A percentile compares a stretch with the other conserved stretches of the same genome.
phyloP scores from a whole-genome alignment of 2,797 vertebrate genomes.

The Limnodromus scolopaceus region DNA sequence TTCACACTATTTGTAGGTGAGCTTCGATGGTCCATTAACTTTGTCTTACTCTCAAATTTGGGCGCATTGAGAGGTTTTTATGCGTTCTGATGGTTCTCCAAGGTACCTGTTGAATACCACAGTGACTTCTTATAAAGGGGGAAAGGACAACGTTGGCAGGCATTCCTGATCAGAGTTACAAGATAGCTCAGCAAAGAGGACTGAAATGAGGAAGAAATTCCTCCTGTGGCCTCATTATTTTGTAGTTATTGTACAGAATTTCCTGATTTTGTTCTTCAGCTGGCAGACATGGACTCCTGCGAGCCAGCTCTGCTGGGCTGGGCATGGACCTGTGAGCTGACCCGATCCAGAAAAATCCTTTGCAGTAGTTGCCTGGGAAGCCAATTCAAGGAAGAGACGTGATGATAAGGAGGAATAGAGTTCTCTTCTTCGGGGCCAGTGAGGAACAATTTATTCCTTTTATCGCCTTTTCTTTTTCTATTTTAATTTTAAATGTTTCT shows the following conservation, averaged over 20 bases:
- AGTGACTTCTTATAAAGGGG: neutral
- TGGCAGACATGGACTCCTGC: neutral
- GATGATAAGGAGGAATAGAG: neutral
- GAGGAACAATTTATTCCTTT: slow-evolving; percentile 71
- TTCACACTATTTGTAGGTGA: rapidly evolving
- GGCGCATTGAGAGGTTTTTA: neutral
- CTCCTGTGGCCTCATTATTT: neutral
- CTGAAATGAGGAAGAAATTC: neutral
- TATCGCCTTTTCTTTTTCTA: slow-evolving; percentile 13
- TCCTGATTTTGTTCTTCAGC: neutral
- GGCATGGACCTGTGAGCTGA: neutral
- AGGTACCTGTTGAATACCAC: neutral
- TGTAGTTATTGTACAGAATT: rapidly evolving
- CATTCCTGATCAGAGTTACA: rapidly evolving
- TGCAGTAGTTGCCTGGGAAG: neutral
- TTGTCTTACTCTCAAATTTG: neutral
- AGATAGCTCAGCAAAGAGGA: neutral
- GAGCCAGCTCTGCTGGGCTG: neutral
- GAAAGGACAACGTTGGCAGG: neutral
- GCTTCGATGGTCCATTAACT: rapidly evolving
- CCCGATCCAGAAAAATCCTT: neutral
- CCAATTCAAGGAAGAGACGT: neutral
- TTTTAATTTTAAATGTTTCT: slow-evolving; percentile 71
- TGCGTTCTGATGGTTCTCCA: neutral
- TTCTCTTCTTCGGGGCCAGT: neutral